Evolutionary conservation across 2,113 vertebrate species (phyloP).

Genomic region (Hydrolagus affinis): DNA sequence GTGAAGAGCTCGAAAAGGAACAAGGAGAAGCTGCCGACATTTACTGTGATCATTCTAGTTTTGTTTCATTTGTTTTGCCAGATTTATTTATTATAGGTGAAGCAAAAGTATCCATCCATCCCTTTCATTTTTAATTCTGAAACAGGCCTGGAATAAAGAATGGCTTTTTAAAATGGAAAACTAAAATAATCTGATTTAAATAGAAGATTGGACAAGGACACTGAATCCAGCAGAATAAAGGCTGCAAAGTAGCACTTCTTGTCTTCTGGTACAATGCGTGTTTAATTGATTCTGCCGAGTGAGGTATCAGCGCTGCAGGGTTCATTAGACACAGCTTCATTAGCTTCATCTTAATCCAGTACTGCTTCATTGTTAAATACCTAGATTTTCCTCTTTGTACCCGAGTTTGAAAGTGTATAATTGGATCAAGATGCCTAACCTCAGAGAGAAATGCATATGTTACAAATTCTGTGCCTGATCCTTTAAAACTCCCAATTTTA

Average conservation of each 20-base stretch:
- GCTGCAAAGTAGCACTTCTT: neutral
- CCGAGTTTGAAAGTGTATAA: conserved; percentile 20
- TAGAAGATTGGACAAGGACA: neutral
- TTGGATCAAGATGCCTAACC: conserved; percentile 22
- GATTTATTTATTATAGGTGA: no score
- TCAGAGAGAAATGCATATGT: conserved; percentile 27
- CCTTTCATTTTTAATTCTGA: no score
- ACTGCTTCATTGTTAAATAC: conserved; percentile 23
- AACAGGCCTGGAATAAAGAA: no score
- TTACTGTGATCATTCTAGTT: no score
- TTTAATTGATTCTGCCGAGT: neutral
- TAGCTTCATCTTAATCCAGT: conserved; percentile 16
- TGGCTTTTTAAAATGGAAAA: no score
- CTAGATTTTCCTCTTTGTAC: conserved; percentile 23
- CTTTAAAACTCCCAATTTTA: conserved; percentile 28
- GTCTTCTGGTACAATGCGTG: neutral
- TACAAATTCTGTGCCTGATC: conserved; percentile 27
- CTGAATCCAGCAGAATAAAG: neutral
- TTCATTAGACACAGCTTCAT: conserved; percentile 23
- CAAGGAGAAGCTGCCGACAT: no score
- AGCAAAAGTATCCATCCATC: no score
- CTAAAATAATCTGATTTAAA: neutral
- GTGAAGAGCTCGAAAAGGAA: no score
- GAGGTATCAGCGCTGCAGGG: conserved; percentile 20
- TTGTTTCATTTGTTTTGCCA: no score